phyloP scores from a whole-genome alignment of 2,888 invertebrate genomes.

The Agonopterix alstromeriana region DNA sequence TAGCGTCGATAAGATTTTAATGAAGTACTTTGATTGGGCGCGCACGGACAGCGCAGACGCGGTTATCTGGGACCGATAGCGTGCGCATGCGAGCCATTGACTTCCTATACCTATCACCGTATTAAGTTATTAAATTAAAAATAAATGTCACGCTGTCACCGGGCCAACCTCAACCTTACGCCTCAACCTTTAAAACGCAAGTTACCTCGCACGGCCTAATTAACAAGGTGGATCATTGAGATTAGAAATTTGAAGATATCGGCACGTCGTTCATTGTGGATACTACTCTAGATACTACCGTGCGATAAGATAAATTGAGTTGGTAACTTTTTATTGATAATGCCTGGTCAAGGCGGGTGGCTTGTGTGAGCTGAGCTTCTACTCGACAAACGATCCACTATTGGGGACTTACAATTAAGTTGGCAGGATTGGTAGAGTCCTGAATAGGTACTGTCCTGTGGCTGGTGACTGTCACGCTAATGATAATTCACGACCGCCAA shows the following conservation, averaged over 20 bases:
- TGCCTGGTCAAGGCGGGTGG: slow-evolving; percentile 45
- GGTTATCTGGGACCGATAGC: slow-evolving; percentile 64
- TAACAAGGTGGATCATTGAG: slow-evolving; percentile 72
- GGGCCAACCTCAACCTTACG: slow-evolving; percentile 37
- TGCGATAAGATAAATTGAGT: slow-evolving; percentile 71
- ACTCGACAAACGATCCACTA: too few relatives aligned
- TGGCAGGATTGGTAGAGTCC: background rate
- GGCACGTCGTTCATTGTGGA: slow-evolving; percentile 73
- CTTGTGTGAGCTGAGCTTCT: slow-evolving; percentile 18
- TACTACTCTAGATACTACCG: slow-evolving; percentile 71
- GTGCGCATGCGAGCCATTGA: slow-evolving; percentile 59
- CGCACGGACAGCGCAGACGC: slow-evolving; percentile 57
- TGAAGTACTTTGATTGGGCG: slow-evolving; percentile 76
- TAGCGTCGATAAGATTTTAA: slow-evolving; percentile 75
- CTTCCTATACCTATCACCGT: slow-evolving; percentile 65
- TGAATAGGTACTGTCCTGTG: too few relatives aligned
- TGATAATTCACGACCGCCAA: too few relatives aligned
- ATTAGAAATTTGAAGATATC: slow-evolving; percentile 75
- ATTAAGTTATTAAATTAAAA: slow-evolving; percentile 76
- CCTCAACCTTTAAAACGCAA: slow-evolving; percentile 18
- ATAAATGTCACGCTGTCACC: slow-evolving; percentile 32
- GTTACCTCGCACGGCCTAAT: slow-evolving; percentile 39
- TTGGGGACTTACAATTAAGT: too few relatives aligned
- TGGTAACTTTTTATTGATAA: slow-evolving; percentile 66
- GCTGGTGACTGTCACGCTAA: too few relatives aligned